phyloP scores from a whole-genome alignment of 2,888 invertebrate species.

The Hedya salicella region DNA sequence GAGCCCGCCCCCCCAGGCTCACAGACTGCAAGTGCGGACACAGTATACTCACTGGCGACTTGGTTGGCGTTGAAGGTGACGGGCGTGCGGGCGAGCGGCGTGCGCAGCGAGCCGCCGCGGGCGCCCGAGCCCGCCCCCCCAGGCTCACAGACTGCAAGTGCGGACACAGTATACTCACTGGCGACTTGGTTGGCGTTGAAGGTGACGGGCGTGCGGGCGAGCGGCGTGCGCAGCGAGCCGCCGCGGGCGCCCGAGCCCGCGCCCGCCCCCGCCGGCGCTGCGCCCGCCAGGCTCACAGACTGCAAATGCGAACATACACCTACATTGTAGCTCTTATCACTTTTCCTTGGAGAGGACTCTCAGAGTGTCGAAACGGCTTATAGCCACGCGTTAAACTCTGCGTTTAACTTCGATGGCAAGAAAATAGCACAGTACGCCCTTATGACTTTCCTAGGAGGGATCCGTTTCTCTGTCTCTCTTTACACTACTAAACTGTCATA shows the following conservation, averaged over 20 bases:
- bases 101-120: conserved; percentile 78
- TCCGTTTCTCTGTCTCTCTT: no score
- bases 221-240: conserved; percentile 78
- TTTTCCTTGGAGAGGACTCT: no score
- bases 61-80: conserved; percentile 80
- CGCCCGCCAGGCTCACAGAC: conserved; percentile 45
- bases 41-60: conserved; percentile 80
- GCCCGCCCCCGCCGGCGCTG: conserved; percentile 51
- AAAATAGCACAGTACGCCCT: no score
- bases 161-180: conserved; percentile 54
- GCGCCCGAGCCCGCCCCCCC: no score
- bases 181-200: conserved; percentile 80
- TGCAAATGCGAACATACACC: not conserved
- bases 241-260: conserved; percentile 65
- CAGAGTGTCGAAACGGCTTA: no score
- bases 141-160: not conserved
- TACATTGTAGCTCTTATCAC: no score
- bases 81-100: conserved; percentile 79
- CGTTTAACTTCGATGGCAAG: no score
- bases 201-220: conserved; percentile 80
- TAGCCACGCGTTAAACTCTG: no score
- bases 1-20: no score
- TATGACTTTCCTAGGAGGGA: no score
- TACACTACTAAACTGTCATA: no score
- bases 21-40: no score